phyloP scores from a whole-genome alignment of 2,113 vertebrate species.

The Colius striatus region DNA sequence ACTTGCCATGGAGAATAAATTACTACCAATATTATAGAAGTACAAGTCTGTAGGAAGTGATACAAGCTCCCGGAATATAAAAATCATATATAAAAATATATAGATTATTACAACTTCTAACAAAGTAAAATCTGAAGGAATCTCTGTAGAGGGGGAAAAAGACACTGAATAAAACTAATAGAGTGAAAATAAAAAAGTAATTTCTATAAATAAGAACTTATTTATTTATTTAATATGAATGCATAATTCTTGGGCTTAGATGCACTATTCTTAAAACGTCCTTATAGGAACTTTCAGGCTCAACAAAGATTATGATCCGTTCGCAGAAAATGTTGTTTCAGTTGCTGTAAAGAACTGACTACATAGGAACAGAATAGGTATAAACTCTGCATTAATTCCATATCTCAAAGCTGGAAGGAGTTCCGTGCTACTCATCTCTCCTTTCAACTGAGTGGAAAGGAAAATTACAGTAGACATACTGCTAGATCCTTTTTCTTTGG shows the following conservation, averaged over 20 bases:
- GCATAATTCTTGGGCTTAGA: neutral
- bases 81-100: neutral
- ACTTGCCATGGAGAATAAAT: neutral
- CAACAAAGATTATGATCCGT: neutral
- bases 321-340: neutral
- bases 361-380: neutral
- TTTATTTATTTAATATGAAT: neutral
- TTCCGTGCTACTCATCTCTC: neutral
- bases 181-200: accelerated
- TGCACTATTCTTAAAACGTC: neutral
- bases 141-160: neutral
- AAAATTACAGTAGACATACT: neutral
- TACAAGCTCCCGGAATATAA: neutral
- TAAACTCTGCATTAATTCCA: neutral
- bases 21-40: neutral
- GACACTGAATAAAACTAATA: neutral
- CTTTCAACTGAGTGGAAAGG: neutral
- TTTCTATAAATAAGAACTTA: neutral
- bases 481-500: neutral
- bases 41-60: neutral
- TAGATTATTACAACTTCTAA: neutral
- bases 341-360: neutral
- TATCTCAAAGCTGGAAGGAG: neutral
- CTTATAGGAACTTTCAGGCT: neutral
- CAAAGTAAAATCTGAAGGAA: neutral